Conservation (phyloP, 2,797 vertebrate species). For the Nyctalus aviator region DNA sequence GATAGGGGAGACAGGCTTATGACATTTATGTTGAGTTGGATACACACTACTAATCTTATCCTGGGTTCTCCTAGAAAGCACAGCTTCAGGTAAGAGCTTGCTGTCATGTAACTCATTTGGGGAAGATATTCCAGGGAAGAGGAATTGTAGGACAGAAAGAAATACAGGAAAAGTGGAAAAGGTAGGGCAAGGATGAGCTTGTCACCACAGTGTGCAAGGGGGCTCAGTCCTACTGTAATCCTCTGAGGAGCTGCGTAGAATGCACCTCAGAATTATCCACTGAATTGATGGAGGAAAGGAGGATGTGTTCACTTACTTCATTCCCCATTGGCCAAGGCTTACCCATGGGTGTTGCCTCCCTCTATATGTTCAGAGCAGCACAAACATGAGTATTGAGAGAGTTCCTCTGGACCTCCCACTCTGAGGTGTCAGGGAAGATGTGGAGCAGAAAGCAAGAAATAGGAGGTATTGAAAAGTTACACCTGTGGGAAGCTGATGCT, state of each 20-base stretch:
- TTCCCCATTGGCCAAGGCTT: background rate
- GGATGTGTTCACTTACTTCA: background rate
- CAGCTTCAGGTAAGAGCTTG: background rate
- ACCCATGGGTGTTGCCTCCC: no score
- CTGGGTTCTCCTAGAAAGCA: background rate
- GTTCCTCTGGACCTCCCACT: background rate
- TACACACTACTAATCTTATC: conserved; percentile 20
- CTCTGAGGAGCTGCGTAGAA: background rate
- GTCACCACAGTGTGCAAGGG: background rate
- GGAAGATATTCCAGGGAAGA: conserved; percentile 19
- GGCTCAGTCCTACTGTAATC: background rate
- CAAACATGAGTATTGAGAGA: background rate
- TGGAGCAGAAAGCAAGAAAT: background rate
- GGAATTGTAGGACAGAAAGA: background rate
- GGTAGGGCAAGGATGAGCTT: background rate
- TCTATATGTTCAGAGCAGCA: background rate
- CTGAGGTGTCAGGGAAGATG: background rate
- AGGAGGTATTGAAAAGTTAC: background rate
- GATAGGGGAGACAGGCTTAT: conserved; percentile 20
- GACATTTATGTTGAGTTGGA: background rate
- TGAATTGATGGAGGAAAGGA: background rate
- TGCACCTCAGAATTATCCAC: background rate
- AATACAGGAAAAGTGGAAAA: background rate
- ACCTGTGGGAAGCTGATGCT: background rate
- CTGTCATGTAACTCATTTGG: background rate